These are phyloP conservation scores for Corythornis vintsioides DNA, from an alignment of 2,113 vertebrate species.

Conservation along the genomic window DNA sequence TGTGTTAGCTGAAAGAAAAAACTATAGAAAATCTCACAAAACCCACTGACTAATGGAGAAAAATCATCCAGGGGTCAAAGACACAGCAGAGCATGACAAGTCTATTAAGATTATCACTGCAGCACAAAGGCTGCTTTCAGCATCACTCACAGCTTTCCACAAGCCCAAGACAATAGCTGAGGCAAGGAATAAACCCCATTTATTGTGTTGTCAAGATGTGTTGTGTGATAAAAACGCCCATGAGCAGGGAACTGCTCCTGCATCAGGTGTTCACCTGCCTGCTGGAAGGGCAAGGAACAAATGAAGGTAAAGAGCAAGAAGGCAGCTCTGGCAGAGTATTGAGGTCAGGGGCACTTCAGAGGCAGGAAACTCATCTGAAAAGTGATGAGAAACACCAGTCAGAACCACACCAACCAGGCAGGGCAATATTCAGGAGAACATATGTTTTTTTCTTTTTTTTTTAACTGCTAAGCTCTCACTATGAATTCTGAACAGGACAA, in stretches of 20 bases:
- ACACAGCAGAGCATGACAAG: neutral
- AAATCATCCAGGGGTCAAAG: neutral
- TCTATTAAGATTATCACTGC: neutral
- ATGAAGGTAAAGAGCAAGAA: neutral
- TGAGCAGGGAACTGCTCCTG: neutral
- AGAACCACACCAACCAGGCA: neutral
- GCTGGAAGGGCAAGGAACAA: neutral
- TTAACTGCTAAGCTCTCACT: neutral
- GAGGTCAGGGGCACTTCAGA: neutral
- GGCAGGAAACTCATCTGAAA: neutral
- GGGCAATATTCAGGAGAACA: neutral
- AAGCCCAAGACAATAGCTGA: neutral
- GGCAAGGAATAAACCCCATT: neutral
- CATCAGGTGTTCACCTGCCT: neutral
- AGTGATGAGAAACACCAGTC: neutral
- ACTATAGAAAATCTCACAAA: neutral
- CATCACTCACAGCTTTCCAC: neutral
- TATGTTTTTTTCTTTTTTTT: neutral
- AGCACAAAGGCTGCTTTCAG: neutral
- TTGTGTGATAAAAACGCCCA: rapidly evolving
- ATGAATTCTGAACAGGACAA: neutral
- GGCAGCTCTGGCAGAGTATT: neutral
- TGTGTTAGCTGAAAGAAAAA: neutral
- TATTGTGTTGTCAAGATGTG: neutral
- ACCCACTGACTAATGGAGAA: neutral